Percentiles rank a stretch among this genome's conserved stretches.
Evolutionary conservation across 1,140 invertebrate species (phyloP).

Genomic region (Ephestia elutella): DNA sequence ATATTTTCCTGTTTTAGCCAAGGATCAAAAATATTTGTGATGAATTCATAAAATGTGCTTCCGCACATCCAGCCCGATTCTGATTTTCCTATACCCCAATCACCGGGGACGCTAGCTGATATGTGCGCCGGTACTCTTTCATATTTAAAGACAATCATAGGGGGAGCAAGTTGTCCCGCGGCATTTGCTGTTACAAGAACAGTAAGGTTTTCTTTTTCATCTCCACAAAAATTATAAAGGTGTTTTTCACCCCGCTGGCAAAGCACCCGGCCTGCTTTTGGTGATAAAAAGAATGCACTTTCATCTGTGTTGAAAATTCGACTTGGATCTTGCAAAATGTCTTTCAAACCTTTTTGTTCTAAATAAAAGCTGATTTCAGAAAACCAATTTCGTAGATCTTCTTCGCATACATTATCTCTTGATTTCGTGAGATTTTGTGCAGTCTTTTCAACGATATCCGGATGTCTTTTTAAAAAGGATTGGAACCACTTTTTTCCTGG

Average conservation of each 20-base stretch:
- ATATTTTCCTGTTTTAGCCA: slow-evolving; percentile 23
- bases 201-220: slow-evolving; percentile 27
- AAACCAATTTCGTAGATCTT: slow-evolving; percentile 10
- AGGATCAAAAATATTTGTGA: slow-evolving; percentile 17
- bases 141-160: slow-evolving; percentile 19
- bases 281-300: slow-evolving; percentile 8
- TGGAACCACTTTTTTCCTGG: slow-evolving; percentile 20
- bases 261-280: background rate
- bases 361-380: slow-evolving; percentile 7
- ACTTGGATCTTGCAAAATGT: slow-evolving; percentile 9
- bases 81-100: slow-evolving; percentile 39
- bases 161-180: slow-evolving; percentile 19
- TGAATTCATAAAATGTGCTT: slow-evolving; percentile 12
- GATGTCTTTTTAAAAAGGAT: slow-evolving; percentile 22
- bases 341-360: slow-evolving; percentile 5
- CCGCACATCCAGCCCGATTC: slow-evolving; percentile 48
- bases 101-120: slow-evolving; percentile 19
- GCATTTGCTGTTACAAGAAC: slow-evolving; percentile 28
- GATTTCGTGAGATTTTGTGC: slow-evolving; percentile 10
- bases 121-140: slow-evolving; percentile 1
- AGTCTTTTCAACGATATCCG: slow-evolving; percentile 15
- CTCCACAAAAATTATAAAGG: slow-evolving; percentile 12
- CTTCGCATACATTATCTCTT: slow-evolving; percentile 7
- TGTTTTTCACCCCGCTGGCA: slow-evolving; percentile 7
- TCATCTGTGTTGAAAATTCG: slow-evolving; percentile 16